Percentiles rank a stretch among this genome's conserved stretches.
Evolutionary conservation across 2,113 vertebrate genomes (phyloP).

Genomic region (Stigmatopora argus): DNA sequence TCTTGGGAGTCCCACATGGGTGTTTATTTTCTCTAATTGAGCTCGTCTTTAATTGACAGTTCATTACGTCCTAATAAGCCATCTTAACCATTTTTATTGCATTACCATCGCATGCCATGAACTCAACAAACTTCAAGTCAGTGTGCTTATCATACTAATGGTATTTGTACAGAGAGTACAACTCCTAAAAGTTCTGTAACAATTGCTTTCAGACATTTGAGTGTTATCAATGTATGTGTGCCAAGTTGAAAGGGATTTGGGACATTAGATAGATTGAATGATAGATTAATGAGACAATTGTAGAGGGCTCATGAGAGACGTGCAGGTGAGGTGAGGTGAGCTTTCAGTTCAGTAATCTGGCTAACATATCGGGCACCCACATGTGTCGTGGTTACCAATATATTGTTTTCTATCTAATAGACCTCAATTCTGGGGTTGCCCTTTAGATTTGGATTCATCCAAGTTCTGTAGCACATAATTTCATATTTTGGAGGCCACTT

Average conservation of each 20-base stretch:
- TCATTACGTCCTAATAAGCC: conserved; percentile 57
- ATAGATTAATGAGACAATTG: background rate
- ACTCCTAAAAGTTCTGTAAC: background rate
- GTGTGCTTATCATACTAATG: background rate
- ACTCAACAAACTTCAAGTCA: background rate
- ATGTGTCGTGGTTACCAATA: background rate
- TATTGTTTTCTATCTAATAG: background rate
- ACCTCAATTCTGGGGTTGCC: background rate
- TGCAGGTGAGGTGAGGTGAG: background rate
- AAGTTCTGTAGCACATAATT: background rate
- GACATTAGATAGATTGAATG: background rate
- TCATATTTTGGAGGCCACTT: background rate
- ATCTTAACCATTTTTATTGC: conserved; percentile 5
- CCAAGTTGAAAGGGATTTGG: background rate
- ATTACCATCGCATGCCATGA: background rate
- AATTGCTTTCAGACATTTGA: background rate
- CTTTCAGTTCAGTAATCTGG: background rate
- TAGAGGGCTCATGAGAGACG: background rate
- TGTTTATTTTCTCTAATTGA: conserved; percentile 60
- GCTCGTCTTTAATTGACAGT: conserved; percentile 68
- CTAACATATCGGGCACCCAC: background rate
- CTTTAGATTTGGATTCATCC: background rate
- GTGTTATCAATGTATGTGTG: background rate
- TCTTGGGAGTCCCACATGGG: conserved; percentile 59
- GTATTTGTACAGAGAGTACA: background rate